A percentile compares a stretch with the other conserved stretches of the same genome.
phyloP scores from a whole-genome alignment of 2,888 invertebrate species.

The Nemurella pictetii region DNA sequence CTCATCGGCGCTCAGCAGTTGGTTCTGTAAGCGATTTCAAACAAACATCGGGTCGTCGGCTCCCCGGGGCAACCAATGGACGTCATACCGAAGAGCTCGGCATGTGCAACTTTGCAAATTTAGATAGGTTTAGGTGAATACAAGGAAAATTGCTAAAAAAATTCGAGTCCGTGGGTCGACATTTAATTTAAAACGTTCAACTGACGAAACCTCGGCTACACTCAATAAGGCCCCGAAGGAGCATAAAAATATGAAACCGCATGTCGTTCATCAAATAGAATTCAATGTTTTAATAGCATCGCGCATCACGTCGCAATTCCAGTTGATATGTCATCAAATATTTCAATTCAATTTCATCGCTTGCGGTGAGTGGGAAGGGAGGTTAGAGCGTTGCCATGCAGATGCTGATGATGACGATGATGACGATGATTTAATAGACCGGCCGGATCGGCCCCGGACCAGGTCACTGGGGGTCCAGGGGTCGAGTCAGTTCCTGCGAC shows the following conservation, averaged over 20 bases:
- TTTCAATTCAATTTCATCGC: not conserved
- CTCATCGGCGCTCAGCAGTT: too few species aligned
- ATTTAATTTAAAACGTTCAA: not conserved
- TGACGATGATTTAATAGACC: not conserved
- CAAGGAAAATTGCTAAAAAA: not conserved
- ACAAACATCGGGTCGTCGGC: too few species aligned
- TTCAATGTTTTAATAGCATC: not conserved
- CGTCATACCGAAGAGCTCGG: too few species aligned
- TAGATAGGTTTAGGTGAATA: not conserved
- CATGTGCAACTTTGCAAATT: not conserved
- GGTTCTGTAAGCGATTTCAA: too few species aligned
- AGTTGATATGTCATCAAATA: not conserved
- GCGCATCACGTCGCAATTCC: not conserved
- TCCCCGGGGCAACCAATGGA: too few species aligned
- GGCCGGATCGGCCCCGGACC: too few species aligned
- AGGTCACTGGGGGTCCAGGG: too few species aligned
- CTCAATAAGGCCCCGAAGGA: not conserved
- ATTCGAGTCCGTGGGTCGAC: not conserved
- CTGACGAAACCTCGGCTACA: not conserved
- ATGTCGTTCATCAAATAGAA: not conserved
- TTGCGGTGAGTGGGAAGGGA: not conserved
- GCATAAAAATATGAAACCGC: not conserved
- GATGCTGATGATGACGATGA: too few species aligned
- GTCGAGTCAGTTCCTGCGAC: too few species aligned
- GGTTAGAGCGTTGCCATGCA: not conserved